Evolutionary conservation across 2,888 invertebrate species (phyloP).

Genomic region (Andrena bucephala): DNA sequence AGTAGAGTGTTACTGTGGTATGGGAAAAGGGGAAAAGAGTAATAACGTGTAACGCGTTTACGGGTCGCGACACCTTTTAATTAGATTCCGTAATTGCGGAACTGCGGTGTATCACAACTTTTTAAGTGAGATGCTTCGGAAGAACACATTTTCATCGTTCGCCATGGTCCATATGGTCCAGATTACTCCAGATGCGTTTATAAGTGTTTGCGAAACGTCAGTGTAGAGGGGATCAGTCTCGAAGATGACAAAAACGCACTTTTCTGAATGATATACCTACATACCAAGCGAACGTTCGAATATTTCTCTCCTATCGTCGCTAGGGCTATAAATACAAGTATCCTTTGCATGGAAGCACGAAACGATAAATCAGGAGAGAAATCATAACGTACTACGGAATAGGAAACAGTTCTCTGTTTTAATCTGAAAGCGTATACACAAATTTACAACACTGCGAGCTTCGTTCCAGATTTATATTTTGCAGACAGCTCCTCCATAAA

Average conservation of each 20-base stretch:
- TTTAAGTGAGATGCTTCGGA: background rate
- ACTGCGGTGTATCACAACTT: too few relatives aligned
- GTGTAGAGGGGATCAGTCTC: constrained; percentile 18
- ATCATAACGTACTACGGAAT: background rate
- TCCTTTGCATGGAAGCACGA: constrained; percentile 21
- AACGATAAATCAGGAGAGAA: constrained; percentile 41
- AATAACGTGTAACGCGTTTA: too few relatives aligned
- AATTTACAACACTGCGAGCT: background rate
- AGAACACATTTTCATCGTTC: background rate
- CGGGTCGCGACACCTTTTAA: background rate
- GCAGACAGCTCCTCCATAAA: background rate
- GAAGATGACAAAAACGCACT: constrained; percentile 18
- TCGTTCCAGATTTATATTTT: constrained; percentile 2
- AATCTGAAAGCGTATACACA: constrained; percentile 3
- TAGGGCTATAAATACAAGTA: constrained; percentile 48
- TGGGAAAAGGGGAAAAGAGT: too few relatives aligned
- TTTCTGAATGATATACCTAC: constrained; percentile 39
- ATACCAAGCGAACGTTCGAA: constrained; percentile 37
- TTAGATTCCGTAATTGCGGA: background rate
- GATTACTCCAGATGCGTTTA: background rate
- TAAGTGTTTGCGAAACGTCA: constrained; percentile 11
- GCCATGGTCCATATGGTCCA: background rate
- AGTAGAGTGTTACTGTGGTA: too few relatives aligned
- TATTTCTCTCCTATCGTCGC: constrained; percentile 50
- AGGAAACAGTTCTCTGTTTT: constrained; percentile 15